Base-by-base conservation (phyloP, 2,888 invertebrate species). In the Helleia helle region DNA sequence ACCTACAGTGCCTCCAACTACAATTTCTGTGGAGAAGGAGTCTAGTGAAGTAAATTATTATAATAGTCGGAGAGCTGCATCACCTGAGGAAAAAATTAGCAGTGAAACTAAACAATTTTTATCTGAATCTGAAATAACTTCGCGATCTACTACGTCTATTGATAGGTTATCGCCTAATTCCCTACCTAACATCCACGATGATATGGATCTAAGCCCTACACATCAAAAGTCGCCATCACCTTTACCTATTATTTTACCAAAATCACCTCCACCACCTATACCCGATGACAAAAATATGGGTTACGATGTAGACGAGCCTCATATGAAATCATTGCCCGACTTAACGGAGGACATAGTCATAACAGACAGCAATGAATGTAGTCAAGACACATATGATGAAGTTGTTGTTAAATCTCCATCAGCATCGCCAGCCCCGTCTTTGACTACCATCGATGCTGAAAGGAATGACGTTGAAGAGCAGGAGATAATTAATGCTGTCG, bases 181-280 rank as follows among this genome's bases (percentile, higher is more conserved):
- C 30, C 39, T 34, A 41, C 41, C n/a, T 24, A 47, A 25, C 25
- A 39, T 26, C 43, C 40, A 43, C 14, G 38, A 38, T n/a, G 40
- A 41, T 38, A 30, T 38, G 36, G 31, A 38, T 38, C 36, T 48
- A 8, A 50, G 49, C 43, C n/a, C n/a, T n/a, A n/a, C n/a, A n/a
- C n/a, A n/a, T n/a, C 45, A 49, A 42, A 54, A 43, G 37, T 41
- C 44, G 6, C 46, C 53, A 29, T 54, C 52, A 8, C 50, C 54
- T 4, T 48, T 54, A 11, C 52, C 52, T 4, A 31, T 48, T 48
- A 64, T 65, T 47, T 61, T 52, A 47, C 71, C 72, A 51, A 77
- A 70, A 55, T 66, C 74, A 14, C 73, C 68, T 25, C 62, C 77
- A 22, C 76, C 81, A 31, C 74, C 80, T 11, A 44, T 54, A 44